These are phyloP conservation scores for Euplagia quadripunctaria DNA, from an alignment of 2,888 invertebrate species.

Conservation along the genomic window DNA sequence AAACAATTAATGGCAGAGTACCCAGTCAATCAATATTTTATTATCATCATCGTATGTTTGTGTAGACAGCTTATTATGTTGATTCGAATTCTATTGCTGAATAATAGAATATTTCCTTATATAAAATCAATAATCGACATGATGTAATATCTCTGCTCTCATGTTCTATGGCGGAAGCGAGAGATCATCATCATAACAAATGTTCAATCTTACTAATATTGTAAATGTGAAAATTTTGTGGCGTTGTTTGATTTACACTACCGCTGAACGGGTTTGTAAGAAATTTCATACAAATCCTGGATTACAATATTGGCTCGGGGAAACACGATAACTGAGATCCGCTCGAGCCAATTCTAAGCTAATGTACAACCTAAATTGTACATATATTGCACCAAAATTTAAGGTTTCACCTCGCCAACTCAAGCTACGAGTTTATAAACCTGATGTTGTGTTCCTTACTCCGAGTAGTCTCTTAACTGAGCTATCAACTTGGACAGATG, in stretches of 20 bases:
- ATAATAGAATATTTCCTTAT: not conserved
- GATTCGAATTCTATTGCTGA: not conserved
- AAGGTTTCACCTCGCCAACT: not conserved
- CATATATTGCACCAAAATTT: not conserved
- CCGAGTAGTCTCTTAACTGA: not conserved
- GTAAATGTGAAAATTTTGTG: too few relatives aligned
- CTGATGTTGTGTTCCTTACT: not conserved
- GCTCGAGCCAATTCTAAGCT: not conserved
- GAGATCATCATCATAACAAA: not conserved
- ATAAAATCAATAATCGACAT: not conserved
- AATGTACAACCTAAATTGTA: not conserved
- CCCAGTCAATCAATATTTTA: not conserved
- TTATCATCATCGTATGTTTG: not conserved
- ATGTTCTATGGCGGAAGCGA: not conserved
- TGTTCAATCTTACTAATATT: not conserved
- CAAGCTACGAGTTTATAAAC: not conserved
- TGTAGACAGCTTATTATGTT: not conserved
- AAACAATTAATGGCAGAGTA: slow-evolving; percentile 1
- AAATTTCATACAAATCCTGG: not conserved
- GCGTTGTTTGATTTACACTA: too few relatives aligned
- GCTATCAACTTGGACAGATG: not conserved
- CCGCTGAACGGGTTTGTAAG: not conserved
- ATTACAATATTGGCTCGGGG: not conserved
- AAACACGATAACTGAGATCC: not conserved
- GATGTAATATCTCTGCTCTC: not conserved